A percentile compares a stretch with the other conserved stretches of the same genome.
phyloP scores from a whole-genome alignment of 2,113 vertebrate species.

The Oreotragus oreotragus region DNA sequence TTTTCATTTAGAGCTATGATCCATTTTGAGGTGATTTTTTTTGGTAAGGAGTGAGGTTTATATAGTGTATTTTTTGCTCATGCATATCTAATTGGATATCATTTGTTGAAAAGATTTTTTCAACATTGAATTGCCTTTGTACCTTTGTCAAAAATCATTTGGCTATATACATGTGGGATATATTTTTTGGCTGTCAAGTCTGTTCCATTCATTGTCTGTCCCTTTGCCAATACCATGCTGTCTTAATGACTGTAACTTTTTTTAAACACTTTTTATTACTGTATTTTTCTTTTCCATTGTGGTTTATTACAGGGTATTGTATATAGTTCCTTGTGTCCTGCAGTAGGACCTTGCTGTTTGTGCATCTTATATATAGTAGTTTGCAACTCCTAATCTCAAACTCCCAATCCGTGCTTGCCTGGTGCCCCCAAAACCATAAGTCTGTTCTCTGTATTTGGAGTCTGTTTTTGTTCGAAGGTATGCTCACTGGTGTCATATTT shows the following conservation, averaged over 20 bases:
- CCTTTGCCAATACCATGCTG: background rate
- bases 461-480: background rate
- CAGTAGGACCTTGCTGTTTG: background rate
- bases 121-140: background rate
- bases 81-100: background rate
- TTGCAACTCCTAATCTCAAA: background rate
- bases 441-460: background rate
- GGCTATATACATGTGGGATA: background rate
- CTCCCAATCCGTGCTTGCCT: background rate
- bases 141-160: background rate
- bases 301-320: background rate
- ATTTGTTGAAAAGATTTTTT: background rate
- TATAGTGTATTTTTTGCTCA: background rate
- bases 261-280: background rate
- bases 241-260: background rate
- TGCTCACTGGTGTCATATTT: background rate
- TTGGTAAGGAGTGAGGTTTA: background rate
- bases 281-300: background rate
- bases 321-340: background rate
- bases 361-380: background rate
- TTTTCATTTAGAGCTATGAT: background rate
- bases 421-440: background rate
- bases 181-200: background rate
- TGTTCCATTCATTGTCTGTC: background rate
- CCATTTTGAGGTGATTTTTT: background rate